These are phyloP conservation scores for Heliothis peltigera DNA, from an alignment of 2,888 invertebrate species.

Conservation along the genomic window DNA sequence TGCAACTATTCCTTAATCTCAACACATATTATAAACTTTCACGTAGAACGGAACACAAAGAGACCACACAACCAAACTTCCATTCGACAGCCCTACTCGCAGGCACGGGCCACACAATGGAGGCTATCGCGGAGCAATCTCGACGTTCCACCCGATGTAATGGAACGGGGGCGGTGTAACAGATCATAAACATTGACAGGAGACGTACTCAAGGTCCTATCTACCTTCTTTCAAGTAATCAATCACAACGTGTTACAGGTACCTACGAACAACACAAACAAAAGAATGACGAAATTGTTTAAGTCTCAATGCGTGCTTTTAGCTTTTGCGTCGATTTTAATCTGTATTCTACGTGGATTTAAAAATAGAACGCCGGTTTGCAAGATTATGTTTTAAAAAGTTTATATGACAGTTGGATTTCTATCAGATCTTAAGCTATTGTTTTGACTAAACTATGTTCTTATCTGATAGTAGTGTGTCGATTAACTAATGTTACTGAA, in stretches of 20 bases:
- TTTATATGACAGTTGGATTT: slow-evolving; percentile 30
- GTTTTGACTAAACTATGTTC: slow-evolving; percentile 27
- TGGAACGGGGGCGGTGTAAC: slow-evolving; percentile 69
- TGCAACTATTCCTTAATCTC: slow-evolving; percentile 10
- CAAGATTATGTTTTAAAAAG: slow-evolving; percentile 1
- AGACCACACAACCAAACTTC: slow-evolving; percentile 37
- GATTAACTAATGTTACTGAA: slow-evolving; percentile 4
- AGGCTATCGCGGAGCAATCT: slow-evolving; percentile 73
- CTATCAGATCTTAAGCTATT: slow-evolving; percentile 30
- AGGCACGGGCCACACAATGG: slow-evolving; percentile 73
- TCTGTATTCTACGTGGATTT: slow-evolving; percentile 34
- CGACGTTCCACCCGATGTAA: slow-evolving; percentile 67
- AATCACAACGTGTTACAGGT: slow-evolving; percentile 51
- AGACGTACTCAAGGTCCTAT: slow-evolving; percentile 61
- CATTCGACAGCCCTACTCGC: slow-evolving; percentile 60
- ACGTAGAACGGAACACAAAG: slow-evolving; percentile 2
- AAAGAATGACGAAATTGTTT: slow-evolving; percentile 54
- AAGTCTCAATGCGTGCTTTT: slow-evolving; percentile 41
- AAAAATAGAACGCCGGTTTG: slow-evolving; percentile 28
- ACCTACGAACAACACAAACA: slow-evolving; percentile 41
- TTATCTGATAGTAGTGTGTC: slow-evolving; percentile 6
- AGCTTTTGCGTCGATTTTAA: slow-evolving; percentile 48
- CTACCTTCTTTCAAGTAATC: slow-evolving; percentile 49
- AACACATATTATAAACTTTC: neutral
- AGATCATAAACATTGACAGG: slow-evolving; percentile 69